Evolutionary conservation across 2,888 invertebrate species (phyloP).

Genomic region (Cerastis leucographa): DNA sequence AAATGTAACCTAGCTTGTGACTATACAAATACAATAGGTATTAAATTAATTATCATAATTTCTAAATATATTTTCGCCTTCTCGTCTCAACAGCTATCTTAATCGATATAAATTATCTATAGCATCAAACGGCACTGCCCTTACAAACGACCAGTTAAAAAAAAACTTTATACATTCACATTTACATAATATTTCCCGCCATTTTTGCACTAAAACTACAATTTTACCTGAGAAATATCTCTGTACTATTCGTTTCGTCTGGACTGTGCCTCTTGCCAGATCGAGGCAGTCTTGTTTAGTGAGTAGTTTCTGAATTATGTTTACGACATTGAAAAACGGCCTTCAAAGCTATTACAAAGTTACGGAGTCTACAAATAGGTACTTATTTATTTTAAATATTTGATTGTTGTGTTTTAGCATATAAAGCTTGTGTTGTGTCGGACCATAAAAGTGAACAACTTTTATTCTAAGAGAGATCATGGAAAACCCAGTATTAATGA

Average conservation of each 20-base stretch:
- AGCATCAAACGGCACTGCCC: conserved; percentile 50
- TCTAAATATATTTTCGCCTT: conserved; percentile 41
- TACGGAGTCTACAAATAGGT: not conserved
- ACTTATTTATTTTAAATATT: not conserved
- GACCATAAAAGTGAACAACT: not conserved
- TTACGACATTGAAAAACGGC: not conserved
- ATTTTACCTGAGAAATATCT: conserved; percentile 50
- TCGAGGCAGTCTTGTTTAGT: conserved; percentile 21
- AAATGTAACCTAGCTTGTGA: not conserved
- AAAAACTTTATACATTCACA: conserved; percentile 33
- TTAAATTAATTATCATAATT: not conserved
- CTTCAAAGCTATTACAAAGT: not conserved
- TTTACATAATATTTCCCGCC: conserved; percentile 43
- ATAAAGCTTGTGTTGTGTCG: not conserved
- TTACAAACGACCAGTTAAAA: conserved; percentile 40
- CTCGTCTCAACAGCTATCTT: conserved; percentile 35
- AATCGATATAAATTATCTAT: conserved; percentile 41
- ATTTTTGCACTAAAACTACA: conserved; percentile 32
- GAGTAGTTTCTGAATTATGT: not conserved
- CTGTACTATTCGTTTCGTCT: conserved; percentile 40
- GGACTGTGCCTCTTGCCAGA: conserved; percentile 28
- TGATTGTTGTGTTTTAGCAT: not conserved
- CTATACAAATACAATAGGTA: not conserved
- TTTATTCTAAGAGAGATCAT: not conserved
- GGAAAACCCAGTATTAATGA: too few relatives aligned